Base-by-base conservation (phyloP, 2,113 vertebrate genomes). In the Pluvianellus socialis region DNA sequence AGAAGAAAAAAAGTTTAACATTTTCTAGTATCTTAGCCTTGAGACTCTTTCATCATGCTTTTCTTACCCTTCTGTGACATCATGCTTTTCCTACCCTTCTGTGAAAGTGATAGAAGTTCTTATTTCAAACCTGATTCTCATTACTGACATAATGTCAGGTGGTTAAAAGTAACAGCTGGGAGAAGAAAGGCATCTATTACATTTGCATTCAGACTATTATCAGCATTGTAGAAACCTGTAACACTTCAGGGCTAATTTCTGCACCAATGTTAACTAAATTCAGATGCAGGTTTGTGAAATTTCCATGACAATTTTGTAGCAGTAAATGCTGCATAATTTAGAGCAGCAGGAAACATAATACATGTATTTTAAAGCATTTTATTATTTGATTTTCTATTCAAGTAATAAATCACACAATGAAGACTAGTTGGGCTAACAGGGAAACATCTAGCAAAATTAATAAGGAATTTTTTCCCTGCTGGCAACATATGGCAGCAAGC, bases 131-230 rank as follows among this genome's bases (percentile, higher is more conserved):
- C 59, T 91, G 70, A 83, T 93, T 96, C 50, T 95, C 56, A 53
- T 97, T 96, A 91, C 79, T 87, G 92, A 73, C n/a, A 86, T 85
- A 86, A 82, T 75, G 45, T 88, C 87, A 97, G 89, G 85, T 94
- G 63, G 56, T 76, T 95, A 94, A 91, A 95, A 66, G 81, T 95
- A 97, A 93, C 86, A 96, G 76, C 91, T 93, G 90, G 67, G 38
- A 87, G 79, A 95, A 92, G 65, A 86, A 91, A 97, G 47, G 35
- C 19, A 53, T 93, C 66, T 79, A 94, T 90, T 95, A 72, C 68
- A 92, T 98, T 95, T 96, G 80, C 82, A 96, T 97, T 86, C 89
- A 92, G 73, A 50, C 44, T 79, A 44, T 67, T 50, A 90, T 88
- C 28, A 40, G 26, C 26, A 9, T 42, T 88, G 38, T 42, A 88